Evolutionary conservation across 2,888 invertebrate species (phyloP).

Genomic region (Trichopoda pennipes): DNA sequence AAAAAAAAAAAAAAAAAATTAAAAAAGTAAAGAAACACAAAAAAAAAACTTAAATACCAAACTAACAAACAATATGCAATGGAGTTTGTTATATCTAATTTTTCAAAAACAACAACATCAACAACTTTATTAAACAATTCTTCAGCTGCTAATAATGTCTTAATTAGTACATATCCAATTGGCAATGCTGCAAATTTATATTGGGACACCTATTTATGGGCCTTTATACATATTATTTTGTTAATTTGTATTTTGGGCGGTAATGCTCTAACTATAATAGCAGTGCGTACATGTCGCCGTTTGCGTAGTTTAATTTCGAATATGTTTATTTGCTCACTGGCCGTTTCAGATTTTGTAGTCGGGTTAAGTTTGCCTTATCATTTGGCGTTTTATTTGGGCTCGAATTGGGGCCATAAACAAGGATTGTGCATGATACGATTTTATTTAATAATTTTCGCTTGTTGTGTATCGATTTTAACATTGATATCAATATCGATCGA

Average conservation of each 20-base stretch:
- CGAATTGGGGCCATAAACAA: constrained; percentile 84
- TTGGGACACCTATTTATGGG: constrained; percentile 82
- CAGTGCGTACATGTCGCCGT: constrained; percentile 86
- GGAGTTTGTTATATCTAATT: constrained; percentile 20
- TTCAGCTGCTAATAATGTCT: constrained; percentile 18
- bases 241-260: constrained; percentile 87
- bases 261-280: constrained; percentile 88
- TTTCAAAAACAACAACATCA: constrained; percentile 24
- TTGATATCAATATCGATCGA: constrained; percentile 90
- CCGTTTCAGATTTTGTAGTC: constrained; percentile 89
- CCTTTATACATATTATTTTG: constrained; percentile 85
- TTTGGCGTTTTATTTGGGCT: constrained; percentile 87
- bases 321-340: constrained; percentile 89
- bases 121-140: constrained; percentile 10
- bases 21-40: background rate
- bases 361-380: constrained; percentile 90
- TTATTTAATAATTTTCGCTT: constrained; percentile 88
- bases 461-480: constrained; percentile 90
- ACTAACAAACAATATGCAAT: constrained; percentile 43
- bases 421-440: constrained; percentile 87
- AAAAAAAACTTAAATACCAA: background rate
- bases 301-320: constrained; percentile 88
- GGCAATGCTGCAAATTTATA: constrained; percentile 12
- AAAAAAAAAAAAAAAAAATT: too few species aligned
- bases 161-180: constrained; percentile 8